These are phyloP conservation scores for Amaurobius ferox DNA, from an alignment of 2,888 invertebrate species.

Conservation along the genomic window DNA sequence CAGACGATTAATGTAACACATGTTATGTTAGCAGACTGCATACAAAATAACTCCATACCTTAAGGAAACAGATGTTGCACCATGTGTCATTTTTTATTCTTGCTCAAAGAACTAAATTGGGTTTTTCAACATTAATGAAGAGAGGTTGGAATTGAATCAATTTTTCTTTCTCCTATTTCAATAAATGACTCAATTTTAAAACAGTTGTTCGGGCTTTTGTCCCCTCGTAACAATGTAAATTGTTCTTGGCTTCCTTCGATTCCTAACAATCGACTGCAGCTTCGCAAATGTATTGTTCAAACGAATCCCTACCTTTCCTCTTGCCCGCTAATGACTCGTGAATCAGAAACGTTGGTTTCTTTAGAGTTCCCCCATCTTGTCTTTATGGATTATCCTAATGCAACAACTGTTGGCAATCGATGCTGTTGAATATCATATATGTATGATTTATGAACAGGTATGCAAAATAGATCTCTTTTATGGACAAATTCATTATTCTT, in stretches of 20 bases:
- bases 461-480: not conserved
- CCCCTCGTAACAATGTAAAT: not conserved
- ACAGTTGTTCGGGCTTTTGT: not conserved
- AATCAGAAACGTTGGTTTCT: not conserved
- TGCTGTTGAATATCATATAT: not conserved
- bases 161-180: not conserved
- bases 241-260: slow-evolving; percentile 5
- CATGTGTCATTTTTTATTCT: too few relatives aligned
- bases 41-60: too few relatives aligned
- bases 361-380: not conserved
- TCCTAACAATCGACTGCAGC: not conserved
- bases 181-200: not conserved
- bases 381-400: not conserved
- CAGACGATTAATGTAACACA: too few relatives aligned
- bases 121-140: not conserved
- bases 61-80: too few relatives aligned
- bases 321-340: not conserved
- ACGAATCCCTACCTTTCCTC: not conserved
- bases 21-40: too few relatives aligned
- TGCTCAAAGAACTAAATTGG: too few relatives aligned
- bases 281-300: not conserved
- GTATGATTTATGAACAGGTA: not conserved
- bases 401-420: not conserved
- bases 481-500: too few relatives aligned
- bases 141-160: not conserved